Conservation (phyloP, 1,140 invertebrate genomes). For the Platyura marginata region DNA sequence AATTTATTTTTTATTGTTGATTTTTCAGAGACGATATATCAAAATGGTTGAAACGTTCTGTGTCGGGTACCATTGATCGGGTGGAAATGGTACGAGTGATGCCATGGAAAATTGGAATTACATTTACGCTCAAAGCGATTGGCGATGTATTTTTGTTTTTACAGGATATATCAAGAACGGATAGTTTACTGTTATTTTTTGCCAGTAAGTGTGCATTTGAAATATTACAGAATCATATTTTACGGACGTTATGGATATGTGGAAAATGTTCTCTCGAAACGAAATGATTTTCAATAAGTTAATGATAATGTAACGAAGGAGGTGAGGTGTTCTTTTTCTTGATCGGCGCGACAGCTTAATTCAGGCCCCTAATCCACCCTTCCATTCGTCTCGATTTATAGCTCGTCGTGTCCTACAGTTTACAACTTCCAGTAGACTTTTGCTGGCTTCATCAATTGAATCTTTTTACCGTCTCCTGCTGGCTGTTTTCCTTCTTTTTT, state of each 20-base stretch:
- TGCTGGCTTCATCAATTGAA: too few species aligned
- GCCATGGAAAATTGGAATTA: slow-evolving; percentile 19
- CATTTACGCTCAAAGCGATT: slow-evolving; percentile 11
- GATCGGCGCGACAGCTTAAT: too few species aligned
- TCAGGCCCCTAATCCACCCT: too few species aligned
- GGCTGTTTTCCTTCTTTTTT: too few species aligned
- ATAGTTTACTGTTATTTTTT: slow-evolving; percentile 15
- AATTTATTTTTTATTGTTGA: background rate
- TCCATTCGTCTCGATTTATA: too few species aligned
- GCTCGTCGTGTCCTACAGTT: too few species aligned
- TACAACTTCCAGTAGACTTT: too few species aligned
- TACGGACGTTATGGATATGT: background rate
- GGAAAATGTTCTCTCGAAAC: too few species aligned
- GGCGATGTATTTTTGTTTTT: slow-evolving; percentile 12
- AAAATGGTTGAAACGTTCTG: slow-evolving; percentile 16
- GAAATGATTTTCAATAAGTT: background rate
- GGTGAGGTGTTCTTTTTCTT: background rate
- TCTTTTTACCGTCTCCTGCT: too few species aligned
- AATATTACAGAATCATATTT: background rate
- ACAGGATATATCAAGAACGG: slow-evolving; percentile 16
- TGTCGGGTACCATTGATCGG: slow-evolving; percentile 11
- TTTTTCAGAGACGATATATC: slow-evolving; percentile 18
- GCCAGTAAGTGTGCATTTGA: slow-evolving; percentile 8
- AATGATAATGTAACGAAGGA: background rate
- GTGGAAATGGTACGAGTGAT: slow-evolving; percentile 11